Base-by-base conservation (phyloP, 2,888 invertebrate species). In the Euplagia quadripunctaria region DNA sequence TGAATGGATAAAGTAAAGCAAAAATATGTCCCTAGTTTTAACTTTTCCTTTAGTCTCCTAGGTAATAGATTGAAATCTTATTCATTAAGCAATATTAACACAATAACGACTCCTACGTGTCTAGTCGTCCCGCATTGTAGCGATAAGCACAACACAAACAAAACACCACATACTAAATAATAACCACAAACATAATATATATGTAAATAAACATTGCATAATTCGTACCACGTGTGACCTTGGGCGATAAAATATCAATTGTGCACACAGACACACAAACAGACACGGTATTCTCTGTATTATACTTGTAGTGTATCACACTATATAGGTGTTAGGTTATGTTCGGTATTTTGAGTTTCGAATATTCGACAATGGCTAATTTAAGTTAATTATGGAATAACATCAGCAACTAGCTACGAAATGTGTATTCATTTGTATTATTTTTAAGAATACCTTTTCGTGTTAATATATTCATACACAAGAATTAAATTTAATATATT, bases 151-250 rank as follows among this genome's bases (percentile, higher is more conserved):
- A 20, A 12, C 0, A 16, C 52, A 61, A n/a, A 71, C 58, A 49
- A 20, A 55, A 49, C 69, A 63, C 31, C 14, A 51, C 42, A 72
- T 12, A 70, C 49, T 67, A 20, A 55, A 64, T 14, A 65, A 69
- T 20, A 31, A 70, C 31, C 63, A 11, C 61, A 55, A 70, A 61
- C 41, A 64, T 42, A 31, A 20, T 17, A 43, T 67, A 68, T 20
- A 69, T 52, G 20, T 69, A 71, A 51, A 70, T 68, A 74, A 70
- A 72, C 61, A 75, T 84, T 83, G 73, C 76, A 78, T 83, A 83
- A 85, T 67, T 16, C 46, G 52, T 20, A 63, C 68, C 84, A 83
- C 84, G 84, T 82, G 84, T 72, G 84, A 68, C 84, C 84, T 82
- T 83, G 85, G 16, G 42, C 76, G 74, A 79, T 77, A 79, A 74